Percentiles rank a stretch among this genome's conserved stretches.
These are phyloP conservation scores for Magallana nippona DNA, from an alignment of 2,888 invertebrate genomes.

Conservation along the genomic window DNA sequence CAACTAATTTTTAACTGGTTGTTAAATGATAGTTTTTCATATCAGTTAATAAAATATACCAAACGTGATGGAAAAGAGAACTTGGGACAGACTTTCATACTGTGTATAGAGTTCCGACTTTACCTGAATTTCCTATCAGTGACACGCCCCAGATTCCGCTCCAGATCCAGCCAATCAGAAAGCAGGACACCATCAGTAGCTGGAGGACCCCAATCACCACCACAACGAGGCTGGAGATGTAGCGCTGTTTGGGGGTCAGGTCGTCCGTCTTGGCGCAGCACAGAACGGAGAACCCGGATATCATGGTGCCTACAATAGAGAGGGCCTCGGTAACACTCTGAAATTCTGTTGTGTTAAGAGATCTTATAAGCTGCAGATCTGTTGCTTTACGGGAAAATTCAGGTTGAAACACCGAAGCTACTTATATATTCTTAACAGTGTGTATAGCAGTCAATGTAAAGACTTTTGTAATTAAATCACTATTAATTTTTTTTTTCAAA, in stretches of 20 bases:
- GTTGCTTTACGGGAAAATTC: too few species aligned
- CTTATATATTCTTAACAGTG: too few species aligned
- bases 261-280: slow-evolving; percentile 60
- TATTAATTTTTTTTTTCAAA: too few species aligned
- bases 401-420: too few species aligned
- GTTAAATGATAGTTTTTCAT: too few species aligned
- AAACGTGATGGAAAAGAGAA: too few species aligned
- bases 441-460: too few species aligned
- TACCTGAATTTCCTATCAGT: slow-evolving; percentile 66
- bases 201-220: slow-evolving; percentile 66
- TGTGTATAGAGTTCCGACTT: neutral
- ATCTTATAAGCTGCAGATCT: too few species aligned
- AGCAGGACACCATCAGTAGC: slow-evolving; percentile 64
- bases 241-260: slow-evolving; percentile 56
- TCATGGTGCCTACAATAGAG: slow-evolving; percentile 55
- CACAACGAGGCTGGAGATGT: slow-evolving; percentile 58
- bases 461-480: too few species aligned
- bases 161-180: slow-evolving; percentile 72
- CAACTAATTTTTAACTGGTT: too few species aligned
- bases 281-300: slow-evolving; percentile 56
- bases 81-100: too few species aligned
- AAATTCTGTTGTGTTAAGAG: neutral
- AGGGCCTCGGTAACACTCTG: neutral
- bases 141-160: slow-evolving; percentile 71
- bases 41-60: too few species aligned